These are phyloP conservation scores for Aphidius ervi DNA, from an alignment of 1,140 invertebrate species.

Conservation along the genomic window DNA sequence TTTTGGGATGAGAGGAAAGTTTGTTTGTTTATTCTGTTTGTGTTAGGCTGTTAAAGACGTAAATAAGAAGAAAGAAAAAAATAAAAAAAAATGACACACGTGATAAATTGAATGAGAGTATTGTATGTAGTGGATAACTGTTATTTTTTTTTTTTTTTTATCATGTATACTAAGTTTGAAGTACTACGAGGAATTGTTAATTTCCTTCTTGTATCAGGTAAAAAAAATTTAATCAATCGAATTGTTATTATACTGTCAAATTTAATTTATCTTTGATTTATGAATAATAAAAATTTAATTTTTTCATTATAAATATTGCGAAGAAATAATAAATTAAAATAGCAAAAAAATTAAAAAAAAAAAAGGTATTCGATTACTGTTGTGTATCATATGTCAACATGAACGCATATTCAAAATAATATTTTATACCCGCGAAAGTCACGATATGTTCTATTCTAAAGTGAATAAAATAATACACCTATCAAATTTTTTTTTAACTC, in stretches of 20 bases:
- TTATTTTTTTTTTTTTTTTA: background rate
- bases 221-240: slow-evolving; percentile 14
- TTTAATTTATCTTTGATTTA: background rate
- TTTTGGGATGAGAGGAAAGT: background rate
- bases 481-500: no score
- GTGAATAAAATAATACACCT: no score
- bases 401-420: no score
- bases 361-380: no score
- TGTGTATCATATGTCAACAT: no score
- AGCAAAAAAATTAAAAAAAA: no score
- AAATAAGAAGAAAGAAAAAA: no score
- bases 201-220: slow-evolving; percentile 46
- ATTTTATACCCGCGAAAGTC: no score
- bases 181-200: slow-evolving; percentile 39
- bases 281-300: background rate
- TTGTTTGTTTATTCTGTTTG: background rate
- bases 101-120: background rate
- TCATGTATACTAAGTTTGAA: slow-evolving; percentile 43
- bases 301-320: background rate
- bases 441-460: no score
- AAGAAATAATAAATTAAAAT: no score
- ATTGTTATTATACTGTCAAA: background rate
- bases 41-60: background rate
- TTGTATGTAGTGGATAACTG: background rate
- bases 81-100: background rate